These are phyloP conservation scores for Argopecten irradians DNA, from an alignment of 1,140 invertebrate genomes.

Conservation along the genomic window DNA sequence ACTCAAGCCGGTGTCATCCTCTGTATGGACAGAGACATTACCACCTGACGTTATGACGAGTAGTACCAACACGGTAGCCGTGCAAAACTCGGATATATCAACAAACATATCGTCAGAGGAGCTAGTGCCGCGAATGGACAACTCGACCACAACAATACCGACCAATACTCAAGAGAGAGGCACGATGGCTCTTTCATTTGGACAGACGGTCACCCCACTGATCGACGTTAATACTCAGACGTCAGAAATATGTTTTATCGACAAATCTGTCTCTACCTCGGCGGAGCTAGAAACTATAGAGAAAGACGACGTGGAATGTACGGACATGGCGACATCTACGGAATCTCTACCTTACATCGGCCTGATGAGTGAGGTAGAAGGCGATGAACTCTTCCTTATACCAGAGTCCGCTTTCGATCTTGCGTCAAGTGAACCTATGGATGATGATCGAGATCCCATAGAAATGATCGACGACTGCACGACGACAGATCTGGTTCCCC, in stretches of 20 bases:
- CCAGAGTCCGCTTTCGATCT: constrained; percentile 67
- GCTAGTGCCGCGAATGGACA: constrained; percentile 40
- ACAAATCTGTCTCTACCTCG: constrained; percentile 66
- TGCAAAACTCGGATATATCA: not conserved
- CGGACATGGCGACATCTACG: constrained; percentile 70
- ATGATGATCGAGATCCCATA: constrained; percentile 50
- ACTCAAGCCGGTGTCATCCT: constrained; percentile 39
- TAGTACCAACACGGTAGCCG: not conserved
- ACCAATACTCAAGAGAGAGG: constrained; percentile 60
- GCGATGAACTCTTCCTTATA: constrained; percentile 70
- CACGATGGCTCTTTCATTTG: constrained; percentile 68
- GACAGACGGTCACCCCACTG: constrained; percentile 43
- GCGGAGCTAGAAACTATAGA: constrained; percentile 53
- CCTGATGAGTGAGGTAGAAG: constrained; percentile 71
- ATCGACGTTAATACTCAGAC: constrained; percentile 62
- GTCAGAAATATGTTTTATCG: constrained; percentile 51
- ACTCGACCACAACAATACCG: constrained; percentile 50
- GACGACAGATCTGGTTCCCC: constrained; percentile 52
- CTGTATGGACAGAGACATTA: constrained; percentile 25
- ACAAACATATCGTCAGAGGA: constrained; percentile 40
- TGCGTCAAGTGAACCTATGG: constrained; percentile 53
- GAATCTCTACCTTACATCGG: constrained; percentile 73
- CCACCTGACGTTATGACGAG: not conserved
- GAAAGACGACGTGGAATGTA: constrained; percentile 47
- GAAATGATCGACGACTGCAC: constrained; percentile 68